Conservation (phyloP, 1,140 invertebrate genomes). For the Drosophila carrolli region DNA sequence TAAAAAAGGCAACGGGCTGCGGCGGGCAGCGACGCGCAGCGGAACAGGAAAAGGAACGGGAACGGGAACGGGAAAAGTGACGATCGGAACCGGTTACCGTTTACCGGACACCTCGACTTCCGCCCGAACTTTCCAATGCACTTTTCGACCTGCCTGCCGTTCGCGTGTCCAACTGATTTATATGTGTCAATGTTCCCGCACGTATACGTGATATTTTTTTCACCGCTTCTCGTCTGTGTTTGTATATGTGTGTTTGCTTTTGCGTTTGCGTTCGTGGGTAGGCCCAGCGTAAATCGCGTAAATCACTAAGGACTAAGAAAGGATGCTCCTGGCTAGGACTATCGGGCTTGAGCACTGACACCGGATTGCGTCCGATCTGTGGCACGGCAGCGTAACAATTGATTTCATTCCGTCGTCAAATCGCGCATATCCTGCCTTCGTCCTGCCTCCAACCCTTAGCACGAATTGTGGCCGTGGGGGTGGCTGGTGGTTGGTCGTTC, state of each 20-base stretch:
- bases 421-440: slow-evolving; percentile 83
- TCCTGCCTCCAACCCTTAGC: slow-evolving; percentile 52
- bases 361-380: slow-evolving; percentile 84
- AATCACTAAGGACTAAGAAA: slow-evolving; percentile 53
- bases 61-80: slow-evolving; percentile 85
- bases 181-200: slow-evolving; percentile 59
- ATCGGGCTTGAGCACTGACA: slow-evolving; percentile 65
- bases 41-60: slow-evolving; percentile 75
- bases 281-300: slow-evolving; percentile 49
- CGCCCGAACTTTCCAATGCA: slow-evolving; percentile 82
- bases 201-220: slow-evolving; percentile 55
- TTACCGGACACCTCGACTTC: slow-evolving; percentile 85
- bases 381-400: slow-evolving; percentile 84
- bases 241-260: not conserved
- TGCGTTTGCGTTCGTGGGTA: slow-evolving; percentile 28
- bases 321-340: slow-evolving; percentile 40
- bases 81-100: slow-evolving; percentile 85
- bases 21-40: slow-evolving; percentile 40
- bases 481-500: slow-evolving; percentile 44
- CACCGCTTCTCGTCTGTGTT: not conserved
- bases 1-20: slow-evolving; percentile 51
- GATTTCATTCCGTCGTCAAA: slow-evolving; percentile 85
- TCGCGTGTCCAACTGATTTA: slow-evolving; percentile 74
- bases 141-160: slow-evolving; percentile 58
- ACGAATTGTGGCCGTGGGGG: slow-evolving; percentile 26